Base-by-base conservation (phyloP, 2,113 vertebrate species). In the Phalacrocorax pelagicus region DNA sequence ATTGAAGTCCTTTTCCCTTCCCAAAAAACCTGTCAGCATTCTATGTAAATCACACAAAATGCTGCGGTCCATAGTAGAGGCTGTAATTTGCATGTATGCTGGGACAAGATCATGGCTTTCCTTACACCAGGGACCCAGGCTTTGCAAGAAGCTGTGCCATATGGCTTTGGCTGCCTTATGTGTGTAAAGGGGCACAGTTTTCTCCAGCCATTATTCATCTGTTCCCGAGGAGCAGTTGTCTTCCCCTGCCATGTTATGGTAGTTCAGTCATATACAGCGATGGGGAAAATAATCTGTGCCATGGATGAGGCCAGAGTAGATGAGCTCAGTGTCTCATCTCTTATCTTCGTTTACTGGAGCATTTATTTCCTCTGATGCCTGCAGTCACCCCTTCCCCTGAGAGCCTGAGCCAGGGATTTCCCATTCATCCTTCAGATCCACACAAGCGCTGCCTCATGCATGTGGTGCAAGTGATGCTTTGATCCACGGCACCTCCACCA, bases 21-120 rank as follows among this genome's bases (percentile, higher is more conserved):
- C 92, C 66, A 4, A 73, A 90, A 96, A 96, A 85, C 19, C 81
- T 93, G 81, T 69, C 90, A 83, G 86, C 54, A 47, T 93, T 94
- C 91, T 93, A 11, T 55, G 71, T 91, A 87, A 96, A 87, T 95
- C 81, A 59, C 84, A 51, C 82, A 16, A 38, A 96, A 78, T 55
- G 23, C 90, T 88, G 85, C 3, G 82, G 88, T 81, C 59, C 57
- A 0, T 12, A 34, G 54, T 44, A 63, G 80, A 92, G 80, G 72
- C 91, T 93, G 83, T 95, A 96, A 95, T 93, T 96, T 86, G 57
- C 17, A 32, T 70, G 75, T 55, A 7, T 38, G 51, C 59, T 78
- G 63, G 82, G 90, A 22, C 5, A 2, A 38, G 75, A 83, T 19
- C 32, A 54, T 79, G 93, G 80, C 72, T 95, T 94, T 71, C 75